Percentiles rank a stretch among this genome's conserved stretches.
Evolutionary conservation across 2,888 invertebrate species (phyloP).

Genomic region (Dasypolia templi): DNA sequence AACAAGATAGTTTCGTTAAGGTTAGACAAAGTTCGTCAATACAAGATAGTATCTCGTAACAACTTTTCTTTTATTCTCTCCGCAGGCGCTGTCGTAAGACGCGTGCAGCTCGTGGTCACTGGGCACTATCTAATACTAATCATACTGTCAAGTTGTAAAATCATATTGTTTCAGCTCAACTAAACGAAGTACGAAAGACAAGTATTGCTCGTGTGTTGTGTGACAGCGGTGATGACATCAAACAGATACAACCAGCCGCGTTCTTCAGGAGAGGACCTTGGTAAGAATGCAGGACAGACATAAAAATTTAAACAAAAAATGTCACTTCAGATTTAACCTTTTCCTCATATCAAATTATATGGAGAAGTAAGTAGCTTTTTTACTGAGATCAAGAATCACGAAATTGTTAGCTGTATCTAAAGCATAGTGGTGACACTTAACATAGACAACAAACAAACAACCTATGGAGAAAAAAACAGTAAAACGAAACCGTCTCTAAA

Average conservation of each 20-base stretch:
- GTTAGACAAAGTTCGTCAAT: no score
- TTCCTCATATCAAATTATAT: not conserved
- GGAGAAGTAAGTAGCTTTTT: not conserved
- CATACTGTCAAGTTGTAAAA: not conserved
- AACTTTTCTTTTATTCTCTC: not conserved
- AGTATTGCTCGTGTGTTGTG: slow-evolving; percentile 93
- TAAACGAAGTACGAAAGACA: slow-evolving; percentile 91
- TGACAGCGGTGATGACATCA: slow-evolving; percentile 92
- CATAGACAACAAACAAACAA: not conserved
- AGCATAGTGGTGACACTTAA: not conserved
- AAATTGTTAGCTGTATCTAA: not conserved
- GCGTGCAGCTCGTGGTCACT: not conserved
- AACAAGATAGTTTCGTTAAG: no score
- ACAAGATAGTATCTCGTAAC: no score
- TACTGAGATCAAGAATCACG: not conserved
- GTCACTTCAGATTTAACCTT: not conserved
- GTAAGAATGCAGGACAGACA: slow-evolving; percentile 47
- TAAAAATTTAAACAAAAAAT: not conserved
- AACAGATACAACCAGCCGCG: slow-evolving; percentile 82
- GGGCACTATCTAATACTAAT: no score
- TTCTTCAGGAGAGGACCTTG: slow-evolving; percentile 58
- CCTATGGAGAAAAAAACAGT: slow-evolving; percentile 25
- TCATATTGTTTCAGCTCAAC: slow-evolving; percentile 63
- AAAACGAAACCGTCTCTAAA: slow-evolving; percentile 24
- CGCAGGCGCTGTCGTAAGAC: not conserved